Conservation (phyloP, 2,113 vertebrate genomes). For the Salvator merianae region DNA sequence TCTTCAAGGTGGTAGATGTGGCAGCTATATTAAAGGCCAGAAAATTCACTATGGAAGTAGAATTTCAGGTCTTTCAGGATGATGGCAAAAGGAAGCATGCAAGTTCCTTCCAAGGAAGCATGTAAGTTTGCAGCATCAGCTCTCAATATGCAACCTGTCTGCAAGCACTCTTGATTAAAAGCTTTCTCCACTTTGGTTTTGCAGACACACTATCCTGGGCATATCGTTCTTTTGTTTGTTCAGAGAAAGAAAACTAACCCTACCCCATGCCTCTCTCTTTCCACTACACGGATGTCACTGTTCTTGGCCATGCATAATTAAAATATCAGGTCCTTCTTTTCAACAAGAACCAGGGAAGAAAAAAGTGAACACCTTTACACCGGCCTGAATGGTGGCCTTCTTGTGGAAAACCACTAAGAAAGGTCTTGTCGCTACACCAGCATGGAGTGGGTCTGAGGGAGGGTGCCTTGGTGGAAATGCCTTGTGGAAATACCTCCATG, state of each 20-base stretch:
- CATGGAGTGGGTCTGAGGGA: too few relatives aligned
- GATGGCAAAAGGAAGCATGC: background rate
- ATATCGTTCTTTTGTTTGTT: background rate
- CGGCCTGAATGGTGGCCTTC: background rate
- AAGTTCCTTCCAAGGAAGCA: background rate
- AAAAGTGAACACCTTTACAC: background rate
- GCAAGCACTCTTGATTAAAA: background rate
- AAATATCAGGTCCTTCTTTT: background rate
- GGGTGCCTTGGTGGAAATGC: too few relatives aligned
- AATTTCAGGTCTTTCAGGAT: too few relatives aligned
- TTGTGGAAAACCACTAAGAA: too few relatives aligned
- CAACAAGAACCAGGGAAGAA: background rate
- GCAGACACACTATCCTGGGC: background rate
- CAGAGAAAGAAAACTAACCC: constrained; percentile 5
- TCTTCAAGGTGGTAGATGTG: too few relatives aligned
- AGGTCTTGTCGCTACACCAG: too few relatives aligned
- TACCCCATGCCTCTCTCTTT: background rate
- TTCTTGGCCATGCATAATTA: constrained; percentile 18
- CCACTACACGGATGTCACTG: background rate
- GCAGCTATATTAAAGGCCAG: too few relatives aligned
- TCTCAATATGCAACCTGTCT: too few relatives aligned
- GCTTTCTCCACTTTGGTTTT: background rate
- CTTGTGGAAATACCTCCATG: too few relatives aligned
- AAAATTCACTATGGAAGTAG: too few relatives aligned
- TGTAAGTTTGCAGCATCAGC: background rate